Percentiles rank a stretch among this genome's conserved stretches.
Conservation (phyloP, 37 sponge, comb jelly and placozoan genomes). For the Axinella damicornis region DNA sequence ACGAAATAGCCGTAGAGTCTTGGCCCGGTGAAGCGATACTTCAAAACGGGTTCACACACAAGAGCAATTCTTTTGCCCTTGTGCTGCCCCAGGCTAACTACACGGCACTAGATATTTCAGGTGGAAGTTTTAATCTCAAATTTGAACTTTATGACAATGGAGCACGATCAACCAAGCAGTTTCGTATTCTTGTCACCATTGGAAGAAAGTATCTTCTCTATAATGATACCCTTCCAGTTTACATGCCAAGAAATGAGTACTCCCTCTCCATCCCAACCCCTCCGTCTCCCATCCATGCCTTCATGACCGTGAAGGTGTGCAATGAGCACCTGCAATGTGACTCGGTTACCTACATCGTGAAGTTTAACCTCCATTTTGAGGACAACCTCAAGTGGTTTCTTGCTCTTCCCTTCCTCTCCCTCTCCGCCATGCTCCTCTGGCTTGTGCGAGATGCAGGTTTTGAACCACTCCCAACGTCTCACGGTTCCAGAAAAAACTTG, state of each 20-base stretch:
- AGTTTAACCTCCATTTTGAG: constrained; percentile 75
- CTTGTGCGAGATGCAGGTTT: constrained; percentile 36
- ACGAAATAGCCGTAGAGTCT: constrained; percentile 25
- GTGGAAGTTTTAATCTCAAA: constrained; percentile 28
- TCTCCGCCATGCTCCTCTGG: constrained; percentile 62
- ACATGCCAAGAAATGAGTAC: not conserved
- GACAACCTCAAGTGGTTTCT: constrained; percentile 77
- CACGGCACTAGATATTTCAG: constrained; percentile 37
- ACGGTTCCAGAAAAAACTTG: too few relatives aligned
- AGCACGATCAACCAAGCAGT: not conserved
- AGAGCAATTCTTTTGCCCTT: constrained; percentile 35
- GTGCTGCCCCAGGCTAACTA: not conserved
- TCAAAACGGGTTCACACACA: constrained; percentile 60
- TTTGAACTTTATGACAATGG: constrained; percentile 16
- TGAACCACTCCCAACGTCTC: too few relatives aligned
- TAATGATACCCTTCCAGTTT: not conserved
- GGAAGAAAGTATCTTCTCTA: constrained; percentile 41
- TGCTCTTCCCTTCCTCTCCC: constrained; percentile 65
- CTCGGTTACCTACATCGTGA: constrained; percentile 1
- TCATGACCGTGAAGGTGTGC: constrained; percentile 47
- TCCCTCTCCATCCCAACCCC: constrained; percentile 40
- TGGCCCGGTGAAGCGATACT: constrained; percentile 50
- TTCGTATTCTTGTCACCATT: constrained; percentile 5
- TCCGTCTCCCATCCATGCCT: constrained; percentile 37
- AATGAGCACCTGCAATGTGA: constrained; percentile 47